A percentile compares a stretch with the other conserved stretches of the same genome.
Evolutionary conservation across 35 echinoderm and acorn worm species (phyloP).

Genomic region (Apostichopus japonicus): DNA sequence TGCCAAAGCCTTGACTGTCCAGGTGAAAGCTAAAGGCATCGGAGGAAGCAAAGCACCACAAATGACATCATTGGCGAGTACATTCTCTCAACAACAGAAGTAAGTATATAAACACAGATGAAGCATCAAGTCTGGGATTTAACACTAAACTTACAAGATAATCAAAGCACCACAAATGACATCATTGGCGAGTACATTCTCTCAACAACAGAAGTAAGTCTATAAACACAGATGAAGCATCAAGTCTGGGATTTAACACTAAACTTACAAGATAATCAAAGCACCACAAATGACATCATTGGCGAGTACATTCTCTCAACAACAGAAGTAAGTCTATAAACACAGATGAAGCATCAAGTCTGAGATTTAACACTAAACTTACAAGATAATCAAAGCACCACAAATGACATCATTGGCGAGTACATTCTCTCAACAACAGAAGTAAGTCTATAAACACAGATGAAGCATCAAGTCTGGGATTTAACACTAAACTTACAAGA

Average conservation of each 20-base stretch:
- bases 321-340: slow-evolving; percentile 8
- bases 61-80: slow-evolving; percentile 45
- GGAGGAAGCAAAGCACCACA: slow-evolving; percentile 68
- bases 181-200: slow-evolving; percentile 50
- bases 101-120: slow-evolving; percentile 2
- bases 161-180: slow-evolving; percentile 57
- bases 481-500: not conserved
- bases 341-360: not conserved
- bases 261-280: slow-evolving; percentile 25
- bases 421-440: slow-evolving; percentile 16
- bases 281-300: slow-evolving; percentile 55
- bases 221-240: not conserved
- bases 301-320: slow-evolving; percentile 26
- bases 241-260: too few species aligned
- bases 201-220: slow-evolving; percentile 4
- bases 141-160: not conserved
- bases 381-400: slow-evolving; percentile 55
- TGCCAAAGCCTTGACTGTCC: slow-evolving; percentile 86
- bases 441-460: slow-evolving; percentile 8
- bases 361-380: too few species aligned
- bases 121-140: too few species aligned
- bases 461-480: not conserved
- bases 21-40: slow-evolving; percentile 81
- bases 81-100: slow-evolving; percentile 18
- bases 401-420: slow-evolving; percentile 45